Evolutionary conservation across 2,888 invertebrate species (phyloP), one percentile per base, ranked within the genome.

Genomic region (Omphaloscelis lunosa): DNA sequence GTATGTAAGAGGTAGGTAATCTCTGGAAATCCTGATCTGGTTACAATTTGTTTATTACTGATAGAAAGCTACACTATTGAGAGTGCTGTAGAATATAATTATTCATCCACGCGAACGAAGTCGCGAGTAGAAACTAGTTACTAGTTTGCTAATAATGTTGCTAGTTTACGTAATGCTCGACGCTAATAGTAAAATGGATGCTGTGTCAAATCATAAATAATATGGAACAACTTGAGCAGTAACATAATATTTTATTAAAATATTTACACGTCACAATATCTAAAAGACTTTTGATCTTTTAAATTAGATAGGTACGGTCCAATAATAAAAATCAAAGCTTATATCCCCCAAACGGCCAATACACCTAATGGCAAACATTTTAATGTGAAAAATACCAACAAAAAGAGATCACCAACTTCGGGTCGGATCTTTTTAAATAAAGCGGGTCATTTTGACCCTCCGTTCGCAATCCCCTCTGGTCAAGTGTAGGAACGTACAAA

Each of bases 351-450:
- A 72, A 72, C 17, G 11, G 15, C 53, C 48, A 63, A 67, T 80
- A 76, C 29, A 53, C 51, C 6, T 51, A 68, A 66, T 62, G n/a
- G 23, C 39, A 66, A 69, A 61, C 29, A 82, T 77, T 74, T 71
- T 74, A 72, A 77, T 65, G 39, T 53, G 48, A 58, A 68, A 61
- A 66, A 86, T 62, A 63, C 83, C 70, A 45, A 41, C 56, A 41
- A 61, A 75, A 62, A 73, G 56, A 78, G 75, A 77, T 72, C 74
- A 63, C 66, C 41, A 77, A 61, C 51, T 34, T 56, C 20, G 39
- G 83, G 56, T 27, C 53, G 69, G 67, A 74, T 80, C 77, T 84
- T 80, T 79, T 85, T 75, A 80, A 76, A 81, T 74, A 80, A 80
- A 80, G 27, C 62, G 75, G 77, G 27, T 81, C 66, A 77, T 77